Conservation (phyloP, 2,888 invertebrate genomes). For the Drosophila lutescens region DNA sequence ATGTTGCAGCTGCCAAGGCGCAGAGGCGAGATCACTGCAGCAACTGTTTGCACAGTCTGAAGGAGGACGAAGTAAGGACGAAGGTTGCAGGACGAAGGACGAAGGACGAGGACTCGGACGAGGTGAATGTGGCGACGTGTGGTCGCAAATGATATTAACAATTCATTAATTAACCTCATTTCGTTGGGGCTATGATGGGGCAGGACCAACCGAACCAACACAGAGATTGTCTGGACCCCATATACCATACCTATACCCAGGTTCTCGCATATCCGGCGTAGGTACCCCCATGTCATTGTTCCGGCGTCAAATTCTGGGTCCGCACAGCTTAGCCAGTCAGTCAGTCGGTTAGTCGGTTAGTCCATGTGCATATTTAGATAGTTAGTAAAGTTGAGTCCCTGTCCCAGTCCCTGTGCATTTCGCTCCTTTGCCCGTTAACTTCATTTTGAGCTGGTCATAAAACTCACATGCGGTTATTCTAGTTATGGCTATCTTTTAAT, state of each 20-base stretch:
- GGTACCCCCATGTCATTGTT: conserved; percentile 67
- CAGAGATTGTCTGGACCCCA: conserved; percentile 25
- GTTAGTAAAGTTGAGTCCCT: conserved; percentile 39
- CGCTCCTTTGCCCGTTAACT: conserved; percentile 39
- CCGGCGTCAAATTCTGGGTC: conserved; percentile 41
- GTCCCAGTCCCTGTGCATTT: conserved; percentile 1
- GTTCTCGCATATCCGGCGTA: conserved; percentile 12
- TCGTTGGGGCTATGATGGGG: conserved; percentile 67
- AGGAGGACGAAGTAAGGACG: not conserved
- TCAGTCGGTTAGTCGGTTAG: too few relatives aligned
- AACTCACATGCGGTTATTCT: conserved; percentile 15
- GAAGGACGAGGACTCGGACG: not conserved
- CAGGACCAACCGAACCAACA: conserved; percentile 19
- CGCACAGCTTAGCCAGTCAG: conserved; percentile 56
- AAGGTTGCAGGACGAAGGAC: conserved; percentile 4
- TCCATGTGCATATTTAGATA: conserved; percentile 71
- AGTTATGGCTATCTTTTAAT: too few relatives aligned
- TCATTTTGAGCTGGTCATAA: conserved; percentile 60
- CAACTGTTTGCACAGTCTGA: conserved; percentile 62
- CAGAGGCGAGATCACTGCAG: conserved; percentile 68
- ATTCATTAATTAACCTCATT: conserved; percentile 81
- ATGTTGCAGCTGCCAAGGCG: conserved; percentile 77
- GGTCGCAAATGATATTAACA: conserved; percentile 80
- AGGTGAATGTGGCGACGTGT: conserved; percentile 72
- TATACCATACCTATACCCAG: conserved; percentile 1